Evolutionary conservation across 2,888 invertebrate species (phyloP).

Genomic region (Sarcophaga subvicina): DNA sequence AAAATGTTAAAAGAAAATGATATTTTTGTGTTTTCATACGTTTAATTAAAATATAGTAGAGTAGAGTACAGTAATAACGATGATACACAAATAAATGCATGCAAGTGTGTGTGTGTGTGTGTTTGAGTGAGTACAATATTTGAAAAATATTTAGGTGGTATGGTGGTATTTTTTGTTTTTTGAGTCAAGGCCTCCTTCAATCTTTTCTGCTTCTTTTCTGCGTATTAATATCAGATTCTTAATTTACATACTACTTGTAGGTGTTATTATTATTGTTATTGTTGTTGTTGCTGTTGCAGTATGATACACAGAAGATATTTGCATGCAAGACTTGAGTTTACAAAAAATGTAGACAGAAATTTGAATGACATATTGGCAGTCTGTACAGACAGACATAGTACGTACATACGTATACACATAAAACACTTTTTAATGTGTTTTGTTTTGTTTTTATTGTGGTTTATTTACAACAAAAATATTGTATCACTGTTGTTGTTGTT

Average conservation of each 20-base stretch:
- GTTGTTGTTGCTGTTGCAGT: not conserved
- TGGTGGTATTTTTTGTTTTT: constrained; percentile 22
- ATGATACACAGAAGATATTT: not conserved
- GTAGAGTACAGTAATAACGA: too few species aligned
- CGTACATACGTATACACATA: not conserved
- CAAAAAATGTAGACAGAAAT: not conserved
- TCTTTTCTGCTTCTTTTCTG: constrained; percentile 8
- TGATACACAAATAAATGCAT: too few species aligned
- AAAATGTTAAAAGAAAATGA: not conserved
- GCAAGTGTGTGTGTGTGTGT: too few species aligned
- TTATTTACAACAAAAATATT: constrained; percentile 2
- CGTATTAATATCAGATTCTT: constrained; percentile 40
- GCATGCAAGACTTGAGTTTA: not conserved
- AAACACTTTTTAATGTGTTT: not conserved
- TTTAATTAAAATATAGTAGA: too few species aligned
- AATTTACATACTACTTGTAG: constrained; percentile 44
- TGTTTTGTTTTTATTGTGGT: constrained; percentile 13
- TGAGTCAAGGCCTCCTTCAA: constrained; percentile 49
- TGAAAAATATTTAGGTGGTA: constrained; percentile 45
- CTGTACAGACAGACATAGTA: not conserved
- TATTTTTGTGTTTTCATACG: too few species aligned
- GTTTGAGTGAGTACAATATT: too few species aligned
- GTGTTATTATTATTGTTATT: not conserved
- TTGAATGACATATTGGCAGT: constrained; percentile 7
- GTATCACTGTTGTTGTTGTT: not conserved